Evolutionary conservation across 2,888 invertebrate species (phyloP).

Genomic region (Euproctis similis): DNA sequence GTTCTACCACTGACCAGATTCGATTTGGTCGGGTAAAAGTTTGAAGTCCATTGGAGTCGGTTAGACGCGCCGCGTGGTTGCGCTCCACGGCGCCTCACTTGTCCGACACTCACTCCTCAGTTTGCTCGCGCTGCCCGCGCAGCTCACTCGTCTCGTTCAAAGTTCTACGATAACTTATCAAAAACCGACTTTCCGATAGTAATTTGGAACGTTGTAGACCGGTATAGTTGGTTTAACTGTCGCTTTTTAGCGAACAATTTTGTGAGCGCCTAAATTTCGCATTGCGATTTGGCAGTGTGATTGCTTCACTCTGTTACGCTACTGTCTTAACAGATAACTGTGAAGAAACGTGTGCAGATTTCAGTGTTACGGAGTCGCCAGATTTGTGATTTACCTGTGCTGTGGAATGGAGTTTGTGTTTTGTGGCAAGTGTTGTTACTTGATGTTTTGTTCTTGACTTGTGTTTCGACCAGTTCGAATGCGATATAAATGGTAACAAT

Average conservation of each 20-base stretch:
- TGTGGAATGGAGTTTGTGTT: slow-evolving; percentile 60
- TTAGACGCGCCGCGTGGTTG: slow-evolving; percentile 55
- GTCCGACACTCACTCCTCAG: too few relatives aligned
- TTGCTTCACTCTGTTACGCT: slow-evolving; percentile 62
- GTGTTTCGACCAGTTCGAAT: slow-evolving; percentile 57
- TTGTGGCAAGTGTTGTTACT: slow-evolving; percentile 64
- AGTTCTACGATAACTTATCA: slow-evolving; percentile 23
- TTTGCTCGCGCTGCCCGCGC: slow-evolving; percentile 70
- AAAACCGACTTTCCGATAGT: slow-evolving; percentile 45
- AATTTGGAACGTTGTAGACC: slow-evolving; percentile 66
- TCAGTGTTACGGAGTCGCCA: slow-evolving; percentile 53
- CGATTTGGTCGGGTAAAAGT: slow-evolving; percentile 63
- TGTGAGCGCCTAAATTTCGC: slow-evolving; percentile 58
- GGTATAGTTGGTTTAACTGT: slow-evolving; percentile 63
- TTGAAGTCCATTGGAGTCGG: slow-evolving; percentile 59
- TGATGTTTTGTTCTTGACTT: slow-evolving; percentile 43
- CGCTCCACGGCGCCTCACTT: slow-evolving; percentile 36
- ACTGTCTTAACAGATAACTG: slow-evolving; percentile 59
- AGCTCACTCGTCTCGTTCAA: slow-evolving; percentile 57
- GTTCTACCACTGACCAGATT: slow-evolving; percentile 21
- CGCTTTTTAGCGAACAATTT: slow-evolving; percentile 55
- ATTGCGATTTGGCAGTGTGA: slow-evolving; percentile 60
- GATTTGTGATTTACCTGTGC: slow-evolving; percentile 60
- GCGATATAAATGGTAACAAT: slow-evolving; percentile 58
- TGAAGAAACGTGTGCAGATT: slow-evolving; percentile 64